Base-by-base conservation (phyloP, 2,797 vertebrate species). In the Xyrichtys novacula region DNA sequence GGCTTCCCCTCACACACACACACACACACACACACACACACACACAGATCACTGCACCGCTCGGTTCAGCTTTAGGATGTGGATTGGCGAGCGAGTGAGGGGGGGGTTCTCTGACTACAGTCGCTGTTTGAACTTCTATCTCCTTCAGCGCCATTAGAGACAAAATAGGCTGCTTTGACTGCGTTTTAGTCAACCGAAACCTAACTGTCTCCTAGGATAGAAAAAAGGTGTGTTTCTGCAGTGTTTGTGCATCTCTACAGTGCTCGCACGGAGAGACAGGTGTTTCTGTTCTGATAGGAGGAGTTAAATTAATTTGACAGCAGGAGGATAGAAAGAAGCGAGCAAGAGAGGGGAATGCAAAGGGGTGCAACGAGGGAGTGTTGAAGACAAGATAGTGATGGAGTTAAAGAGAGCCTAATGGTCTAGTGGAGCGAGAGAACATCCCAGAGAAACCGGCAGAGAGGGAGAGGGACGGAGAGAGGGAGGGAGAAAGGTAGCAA, bases 1-100 rank as follows among this genome's bases (percentile, higher is more conserved):
- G 89, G 86, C 86, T 83, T 90, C 84, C 69, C 76, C 81, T 76
- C 66, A 82, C 67, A 63, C 55, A 74, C 75, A 61, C 60, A 72
- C 77, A 72, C 81, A 65, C 73, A 47, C 54, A 61, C 74, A 52
- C 38, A 65, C 52, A 32, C 31, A 58, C 29, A 39, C 67, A 67
- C 42, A 59, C 64, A 84, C 61, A 65, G 78, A 58, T 58, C 66
- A 70, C 65, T 74, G 70, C 65, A 66, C 66, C 2, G 66, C 59
- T 73, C 34, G 9, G 32, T 43, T 71, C 65, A 36, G 82, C 83
- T 82, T 67, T 59, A 70, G 69, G 82, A 76, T 74, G 60, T 55
- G 65, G 54, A 82, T 63, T 63, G 64, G 52, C 64, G 56, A 54
- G 50, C 5, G 3, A 54, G 50, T 4, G 3, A 39, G 46, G 58